Evolutionary conservation across 2,797 vertebrate species (phyloP).

Genomic region (Gallirallus australis): DNA sequence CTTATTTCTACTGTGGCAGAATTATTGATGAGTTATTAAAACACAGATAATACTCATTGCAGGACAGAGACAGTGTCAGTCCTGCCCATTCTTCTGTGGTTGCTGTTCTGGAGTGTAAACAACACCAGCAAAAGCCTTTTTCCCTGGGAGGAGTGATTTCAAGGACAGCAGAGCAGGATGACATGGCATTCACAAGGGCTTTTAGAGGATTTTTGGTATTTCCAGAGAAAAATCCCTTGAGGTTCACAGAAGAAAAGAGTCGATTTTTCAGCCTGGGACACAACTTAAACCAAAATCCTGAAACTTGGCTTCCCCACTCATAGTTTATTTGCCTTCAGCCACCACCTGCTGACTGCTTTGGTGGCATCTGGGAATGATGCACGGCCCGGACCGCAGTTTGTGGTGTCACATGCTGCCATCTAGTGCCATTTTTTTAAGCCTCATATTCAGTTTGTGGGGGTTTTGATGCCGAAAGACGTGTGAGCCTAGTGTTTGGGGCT

Average conservation of each 20-base stretch:
- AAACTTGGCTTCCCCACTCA: neutral
- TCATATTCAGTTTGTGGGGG: neutral
- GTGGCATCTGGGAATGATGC: neutral
- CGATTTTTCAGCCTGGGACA: neutral
- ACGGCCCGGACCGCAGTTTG: neutral
- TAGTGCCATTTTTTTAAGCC: slow-evolving; percentile 53
- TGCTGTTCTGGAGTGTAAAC: neutral
- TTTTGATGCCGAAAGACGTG: neutral
- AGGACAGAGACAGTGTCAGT: neutral
- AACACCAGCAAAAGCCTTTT: neutral
- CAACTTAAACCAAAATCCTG: neutral
- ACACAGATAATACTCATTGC: neutral
- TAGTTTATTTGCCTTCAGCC: neutral
- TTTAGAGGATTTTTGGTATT: neutral
- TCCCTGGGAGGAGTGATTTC: neutral
- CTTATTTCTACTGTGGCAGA: neutral
- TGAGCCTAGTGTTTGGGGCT: fast-evolving
- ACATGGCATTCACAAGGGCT: neutral
- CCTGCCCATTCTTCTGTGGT: neutral
- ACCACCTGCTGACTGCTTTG: neutral
- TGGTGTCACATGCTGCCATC: slow-evolving; percentile 77
- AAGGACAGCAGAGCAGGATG: neutral
- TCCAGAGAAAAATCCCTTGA: neutral
- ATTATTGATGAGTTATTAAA: neutral
- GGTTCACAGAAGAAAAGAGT: neutral